Conservation (phyloP, 2,113 vertebrate genomes). For the Lanius collurio region DNA sequence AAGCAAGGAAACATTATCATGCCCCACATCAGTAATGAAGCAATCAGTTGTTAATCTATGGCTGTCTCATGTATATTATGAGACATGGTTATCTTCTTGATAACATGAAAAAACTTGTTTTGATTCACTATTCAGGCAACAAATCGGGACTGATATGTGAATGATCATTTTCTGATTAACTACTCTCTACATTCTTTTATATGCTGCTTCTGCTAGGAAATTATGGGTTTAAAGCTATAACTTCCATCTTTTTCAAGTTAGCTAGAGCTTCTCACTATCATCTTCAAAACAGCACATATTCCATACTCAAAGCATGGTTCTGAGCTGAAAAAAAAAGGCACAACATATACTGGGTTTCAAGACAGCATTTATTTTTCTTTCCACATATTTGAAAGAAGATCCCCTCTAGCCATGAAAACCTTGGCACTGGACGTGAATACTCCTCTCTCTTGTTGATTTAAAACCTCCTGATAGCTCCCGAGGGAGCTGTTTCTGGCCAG, state of each 20-base stretch:
- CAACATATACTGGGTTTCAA: neutral
- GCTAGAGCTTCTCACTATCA: neutral
- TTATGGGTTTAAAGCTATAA: neutral
- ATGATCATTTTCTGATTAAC: neutral
- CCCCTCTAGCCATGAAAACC: neutral
- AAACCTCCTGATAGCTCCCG: neutral
- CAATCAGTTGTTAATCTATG: neutral
- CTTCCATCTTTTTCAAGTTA: neutral
- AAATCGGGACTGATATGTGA: neutral
- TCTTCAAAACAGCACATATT: neutral
- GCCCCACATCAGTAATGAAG: neutral
- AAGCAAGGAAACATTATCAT: neutral
- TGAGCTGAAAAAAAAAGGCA: neutral
- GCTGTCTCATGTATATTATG: neutral
- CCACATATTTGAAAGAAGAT: neutral
- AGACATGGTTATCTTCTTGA: neutral
- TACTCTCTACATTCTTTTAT: neutral
- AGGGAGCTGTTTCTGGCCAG: neutral
- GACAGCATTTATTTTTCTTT: slow-evolving; percentile 23
- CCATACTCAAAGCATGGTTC: neutral
- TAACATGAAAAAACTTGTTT: neutral
- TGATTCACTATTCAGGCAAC: neutral
- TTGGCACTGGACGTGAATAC: neutral
- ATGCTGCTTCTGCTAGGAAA: neutral
- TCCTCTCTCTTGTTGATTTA: neutral